Evolutionary conservation across 2,797 vertebrate genomes (phyloP), one percentile per base, ranked within the genome.

Genomic region (Gambusia yucatana): DNA sequence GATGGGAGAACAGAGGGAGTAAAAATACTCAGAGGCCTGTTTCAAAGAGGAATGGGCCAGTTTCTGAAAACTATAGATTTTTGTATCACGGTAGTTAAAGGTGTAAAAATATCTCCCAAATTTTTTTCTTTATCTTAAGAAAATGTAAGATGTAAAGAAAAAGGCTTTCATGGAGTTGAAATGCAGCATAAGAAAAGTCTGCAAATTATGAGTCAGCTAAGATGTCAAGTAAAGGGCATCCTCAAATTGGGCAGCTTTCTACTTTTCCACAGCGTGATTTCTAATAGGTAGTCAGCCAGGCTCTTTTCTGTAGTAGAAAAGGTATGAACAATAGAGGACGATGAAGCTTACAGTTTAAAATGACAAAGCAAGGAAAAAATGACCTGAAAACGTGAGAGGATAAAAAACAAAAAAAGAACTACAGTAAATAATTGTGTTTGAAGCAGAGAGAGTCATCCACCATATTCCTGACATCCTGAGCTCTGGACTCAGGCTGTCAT

Each of bases 341-440:
- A 46, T 28, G 67, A n/a, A 73, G 28, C 17, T n/a, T 65, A 77
- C 30, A 46, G 41, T 70, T 44, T 70, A 46, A 72, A 61, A 82
- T 30, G 41, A 67, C 46, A 47, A 30, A 73, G 73, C 70, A 28
- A 82, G 67, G 69, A 33, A 41, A 50, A 39, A 16, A 46, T 14
- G 2, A 14, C 41, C 30, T 63, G 76, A 59, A 59, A 59, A 59
- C 1, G 28, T 59, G 65, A 52, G 48, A 48, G 44, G 28, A 65
- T 17, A 67, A 36, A 61, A 20, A 36, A 65, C 5, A 36, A 30
- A 36, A 20, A 46, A 41, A 9, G 9, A 67, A 10, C 41, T 41
- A 67, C 59, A 33, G 59, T 65, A 39, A 65, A 65, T 36, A 36
- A 39, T 10, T 63, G 30, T 36, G 7, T 39, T 10, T 65, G 14